A percentile compares a stretch with the other conserved stretches of the same genome.
These are phyloP conservation scores for Diarsia brunnea DNA, from an alignment of 2,888 invertebrate genomes.

Conservation along the genomic window DNA sequence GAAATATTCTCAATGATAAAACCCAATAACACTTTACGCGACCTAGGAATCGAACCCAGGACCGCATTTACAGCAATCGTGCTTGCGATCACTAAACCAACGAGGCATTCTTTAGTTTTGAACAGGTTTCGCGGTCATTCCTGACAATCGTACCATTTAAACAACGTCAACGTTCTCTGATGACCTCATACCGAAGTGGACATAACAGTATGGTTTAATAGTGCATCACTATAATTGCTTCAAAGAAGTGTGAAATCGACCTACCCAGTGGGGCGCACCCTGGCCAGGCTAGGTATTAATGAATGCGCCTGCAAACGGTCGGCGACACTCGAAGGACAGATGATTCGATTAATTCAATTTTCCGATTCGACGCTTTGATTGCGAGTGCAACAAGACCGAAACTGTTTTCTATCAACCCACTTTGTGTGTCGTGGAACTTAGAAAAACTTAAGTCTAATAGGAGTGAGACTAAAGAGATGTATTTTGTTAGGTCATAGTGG, in stretches of 20 bases:
- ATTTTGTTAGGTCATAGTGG: not conserved
- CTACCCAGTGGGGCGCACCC: slow-evolving; percentile 56
- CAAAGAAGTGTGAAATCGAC: slow-evolving; percentile 57
- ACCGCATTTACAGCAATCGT: no score
- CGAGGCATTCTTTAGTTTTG: not conserved
- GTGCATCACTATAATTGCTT: slow-evolving; percentile 44
- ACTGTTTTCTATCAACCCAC: slow-evolving; percentile 74
- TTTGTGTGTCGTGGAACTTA: slow-evolving; percentile 50
- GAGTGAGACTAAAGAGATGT: not conserved
- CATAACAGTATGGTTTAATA: slow-evolving; percentile 27
- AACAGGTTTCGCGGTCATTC: not conserved
- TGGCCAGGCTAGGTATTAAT: slow-evolving; percentile 72
- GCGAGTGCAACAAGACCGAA: slow-evolving; percentile 77
- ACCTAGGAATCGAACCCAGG: no score
- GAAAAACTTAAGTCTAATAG: not conserved
- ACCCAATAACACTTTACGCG: no score
- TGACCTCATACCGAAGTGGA: slow-evolving; percentile 5
- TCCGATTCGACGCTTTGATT: slow-evolving; percentile 84
- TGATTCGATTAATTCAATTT: slow-evolving; percentile 87
- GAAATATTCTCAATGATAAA: no score
- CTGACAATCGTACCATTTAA: not conserved
- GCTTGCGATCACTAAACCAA: no score
- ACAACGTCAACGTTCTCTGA: not conserved
- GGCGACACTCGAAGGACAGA: slow-evolving; percentile 83
- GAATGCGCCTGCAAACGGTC: slow-evolving; percentile 78